Conservation (phyloP, 2,888 invertebrate species). For the Chironomus riparius region DNA sequence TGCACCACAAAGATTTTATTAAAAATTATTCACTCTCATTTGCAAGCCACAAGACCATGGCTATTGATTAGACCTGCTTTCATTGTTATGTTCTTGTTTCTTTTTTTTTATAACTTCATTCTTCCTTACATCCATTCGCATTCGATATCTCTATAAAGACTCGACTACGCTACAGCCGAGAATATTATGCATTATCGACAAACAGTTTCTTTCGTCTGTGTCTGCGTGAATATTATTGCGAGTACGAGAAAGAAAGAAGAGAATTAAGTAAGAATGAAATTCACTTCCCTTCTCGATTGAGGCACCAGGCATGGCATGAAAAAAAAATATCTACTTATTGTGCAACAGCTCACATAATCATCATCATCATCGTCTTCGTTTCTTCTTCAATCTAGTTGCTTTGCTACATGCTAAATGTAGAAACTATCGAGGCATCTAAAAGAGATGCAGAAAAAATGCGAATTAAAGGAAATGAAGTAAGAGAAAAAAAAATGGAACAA, state of each 20-base stretch:
- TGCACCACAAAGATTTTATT: too few relatives aligned
- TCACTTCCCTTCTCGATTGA: slow-evolving; percentile 15
- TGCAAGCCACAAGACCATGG: too few relatives aligned
- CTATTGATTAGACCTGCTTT: too few relatives aligned
- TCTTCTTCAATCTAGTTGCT: not conserved
- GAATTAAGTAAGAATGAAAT: not conserved
- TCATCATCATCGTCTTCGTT: not conserved
- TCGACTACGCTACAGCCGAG: too few relatives aligned
- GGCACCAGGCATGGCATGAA: not conserved
- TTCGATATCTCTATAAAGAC: too few relatives aligned
- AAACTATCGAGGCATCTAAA: not conserved
- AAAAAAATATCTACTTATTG: not conserved
- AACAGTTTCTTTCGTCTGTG: too few relatives aligned
- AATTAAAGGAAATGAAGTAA: not conserved
- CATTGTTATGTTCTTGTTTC: too few relatives aligned
- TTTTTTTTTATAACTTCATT: too few relatives aligned
- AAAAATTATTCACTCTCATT: too few relatives aligned
- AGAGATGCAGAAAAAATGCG: not conserved
- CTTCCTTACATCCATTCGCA: too few relatives aligned
- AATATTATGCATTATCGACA: too few relatives aligned
- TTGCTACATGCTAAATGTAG: not conserved
- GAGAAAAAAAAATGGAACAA: not conserved
- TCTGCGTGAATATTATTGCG: too few relatives aligned
- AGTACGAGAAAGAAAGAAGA: not conserved
- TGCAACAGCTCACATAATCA: slow-evolving; percentile 4